Evolutionary conservation across 2,113 vertebrate species (phyloP), one percentile per base, ranked within the genome.

Genomic region (Myrmophylax atrothorax): DNA sequence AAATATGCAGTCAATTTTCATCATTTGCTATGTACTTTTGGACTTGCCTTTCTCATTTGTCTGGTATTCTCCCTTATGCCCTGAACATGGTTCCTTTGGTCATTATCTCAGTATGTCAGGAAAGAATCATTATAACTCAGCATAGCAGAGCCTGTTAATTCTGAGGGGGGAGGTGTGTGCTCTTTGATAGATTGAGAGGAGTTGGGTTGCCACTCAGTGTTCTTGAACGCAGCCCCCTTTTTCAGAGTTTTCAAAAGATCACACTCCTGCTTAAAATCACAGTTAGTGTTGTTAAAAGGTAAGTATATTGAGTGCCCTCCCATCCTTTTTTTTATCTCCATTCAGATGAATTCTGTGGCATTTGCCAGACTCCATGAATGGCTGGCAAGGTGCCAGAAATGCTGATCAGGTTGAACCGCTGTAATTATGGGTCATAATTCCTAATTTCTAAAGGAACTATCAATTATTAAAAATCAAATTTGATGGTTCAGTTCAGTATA

Each of bases 351-450:
- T 70, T 52, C 6, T 0, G 18, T 87, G 69, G 68, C 49, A 26
- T 87, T 68, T 85, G 15, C 50, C 11, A 26, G 53, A 25, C 50
- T 63, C 69, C 58, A 80, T 1, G 31, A 17, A 40, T 94, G 95
- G 78, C 97, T 97, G 96, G 96, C 92, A 69, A 77, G 76, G 89
- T 95, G 96, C 97, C 95, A 96, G 66, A 84, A 94, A 89, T 69
- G 85, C 89, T 97, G 94, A 89, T 97, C 97, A 97, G 96, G 93
- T 97, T 97, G 97, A 97, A 97, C 89, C 75, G 68, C 84, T 95
- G 94, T 98, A 98, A 98, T 99, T 98, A 98, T 83, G 96, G 95
- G 80, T 91, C 97, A 86, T 98, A 98, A 99, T 99, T 98, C 98
- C 94, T 98, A 97, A 97, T 97, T 98, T 97, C 82, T 96, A 94